Percentiles rank a stretch among this genome's conserved stretches.
phyloP scores from a whole-genome alignment of 2,797 vertebrate genomes.

The Labeo calbasu region DNA sequence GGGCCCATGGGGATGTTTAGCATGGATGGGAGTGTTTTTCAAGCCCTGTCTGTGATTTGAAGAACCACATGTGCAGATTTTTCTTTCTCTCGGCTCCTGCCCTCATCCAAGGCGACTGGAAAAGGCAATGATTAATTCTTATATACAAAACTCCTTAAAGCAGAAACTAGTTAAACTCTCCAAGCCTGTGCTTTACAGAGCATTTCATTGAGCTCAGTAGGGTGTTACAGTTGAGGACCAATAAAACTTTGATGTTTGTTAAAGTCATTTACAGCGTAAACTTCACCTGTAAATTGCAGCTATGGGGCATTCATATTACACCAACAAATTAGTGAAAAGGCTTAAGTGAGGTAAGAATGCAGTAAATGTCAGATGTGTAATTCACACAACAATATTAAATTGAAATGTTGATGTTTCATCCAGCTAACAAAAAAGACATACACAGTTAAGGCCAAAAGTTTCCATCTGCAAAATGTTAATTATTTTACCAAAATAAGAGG shows the following conservation, averaged over 20 bases:
- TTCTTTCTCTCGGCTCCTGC: neutral
- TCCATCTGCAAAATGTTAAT: too few relatives aligned
- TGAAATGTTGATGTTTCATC: neutral
- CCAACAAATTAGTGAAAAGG: neutral
- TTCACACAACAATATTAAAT: neutral
- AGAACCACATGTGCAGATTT: constrained; percentile 30
- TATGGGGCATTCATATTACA: neutral
- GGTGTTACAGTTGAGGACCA: constrained; percentile 4
- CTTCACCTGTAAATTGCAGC: neutral
- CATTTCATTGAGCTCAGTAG: constrained; percentile 25
- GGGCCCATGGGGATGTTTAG: constrained; percentile 19
- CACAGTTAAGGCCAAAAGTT: too few relatives aligned
- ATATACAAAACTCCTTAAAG: constrained; percentile 8
- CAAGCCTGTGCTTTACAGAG: constrained; percentile 5
- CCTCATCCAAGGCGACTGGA: neutral
- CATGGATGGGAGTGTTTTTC: constrained; percentile 28
- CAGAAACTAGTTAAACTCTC: neutral
- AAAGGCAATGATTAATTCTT: neutral
- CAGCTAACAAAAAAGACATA: too few relatives aligned
- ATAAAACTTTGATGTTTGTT: neutral
- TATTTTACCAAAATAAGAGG: too few relatives aligned
- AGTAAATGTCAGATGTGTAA: neutral
- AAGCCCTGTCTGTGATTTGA: constrained; percentile 24
- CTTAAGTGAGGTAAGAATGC: constrained; percentile 2
- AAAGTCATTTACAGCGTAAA: constrained; percentile 1